These are phyloP conservation scores for Eupithecia tripunctaria DNA, from an alignment of 2,888 invertebrate genomes.

Conservation along the genomic window DNA sequence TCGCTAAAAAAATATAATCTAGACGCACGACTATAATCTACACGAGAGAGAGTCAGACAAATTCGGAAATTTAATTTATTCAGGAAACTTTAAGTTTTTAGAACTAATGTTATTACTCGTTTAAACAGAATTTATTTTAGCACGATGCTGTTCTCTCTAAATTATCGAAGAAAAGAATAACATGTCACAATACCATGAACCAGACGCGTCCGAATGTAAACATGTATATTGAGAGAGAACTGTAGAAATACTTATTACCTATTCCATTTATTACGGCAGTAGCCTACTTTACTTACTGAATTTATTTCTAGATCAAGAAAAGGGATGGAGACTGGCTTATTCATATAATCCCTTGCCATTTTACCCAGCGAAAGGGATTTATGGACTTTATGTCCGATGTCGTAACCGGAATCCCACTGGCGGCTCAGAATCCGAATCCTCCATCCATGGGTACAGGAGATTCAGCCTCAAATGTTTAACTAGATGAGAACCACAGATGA, in stretches of 20 bases:
- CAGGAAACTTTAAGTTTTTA: not conserved
- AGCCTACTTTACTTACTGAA: not conserved
- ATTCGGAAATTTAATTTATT: not conserved
- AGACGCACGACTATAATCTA: not conserved
- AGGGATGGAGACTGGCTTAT: too few relatives aligned
- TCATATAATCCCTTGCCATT: not conserved
- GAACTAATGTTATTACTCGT: not conserved
- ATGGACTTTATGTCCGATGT: not conserved
- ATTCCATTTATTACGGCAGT: not conserved
- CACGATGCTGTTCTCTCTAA: constrained; percentile 25
- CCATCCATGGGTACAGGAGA: too few relatives aligned
- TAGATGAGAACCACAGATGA: not conserved
- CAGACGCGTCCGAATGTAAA: constrained; percentile 37
- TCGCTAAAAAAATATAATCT: not conserved
- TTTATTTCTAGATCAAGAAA: not conserved
- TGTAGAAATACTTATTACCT: constrained; percentile 26
- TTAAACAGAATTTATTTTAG: constrained; percentile 17
- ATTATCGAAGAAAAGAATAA: constrained; percentile 44
- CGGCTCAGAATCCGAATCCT: not conserved
- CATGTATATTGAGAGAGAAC: constrained; percentile 43
- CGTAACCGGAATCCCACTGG: not conserved
- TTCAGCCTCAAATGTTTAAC: not conserved
- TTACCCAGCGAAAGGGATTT: not conserved
- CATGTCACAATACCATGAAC: constrained; percentile 44
- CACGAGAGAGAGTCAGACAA: not conserved